phyloP scores from a whole-genome alignment of 2,113 vertebrate genomes.

The Salvator merianae region DNA sequence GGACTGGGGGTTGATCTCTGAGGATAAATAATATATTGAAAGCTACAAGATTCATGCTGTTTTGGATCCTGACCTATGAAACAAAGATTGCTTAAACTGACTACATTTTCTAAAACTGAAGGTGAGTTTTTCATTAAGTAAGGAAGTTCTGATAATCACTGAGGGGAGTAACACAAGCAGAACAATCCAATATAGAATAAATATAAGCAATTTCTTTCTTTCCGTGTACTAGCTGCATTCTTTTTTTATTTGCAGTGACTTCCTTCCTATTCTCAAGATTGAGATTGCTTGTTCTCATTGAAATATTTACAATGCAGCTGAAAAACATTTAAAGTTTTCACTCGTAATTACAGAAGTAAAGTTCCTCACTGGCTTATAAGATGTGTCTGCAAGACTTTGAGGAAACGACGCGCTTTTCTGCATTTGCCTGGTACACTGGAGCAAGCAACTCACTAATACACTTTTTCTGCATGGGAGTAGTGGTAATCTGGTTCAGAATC shows the following conservation, averaged over 20 bases:
- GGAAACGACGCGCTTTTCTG: no score
- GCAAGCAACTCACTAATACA: no score
- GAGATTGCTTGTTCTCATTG: not conserved
- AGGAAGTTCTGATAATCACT: not conserved
- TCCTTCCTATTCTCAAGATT: slow-evolving; percentile 4
- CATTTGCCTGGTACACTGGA: no score
- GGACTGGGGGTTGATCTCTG: not conserved
- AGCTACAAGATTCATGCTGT: not conserved
- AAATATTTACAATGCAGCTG: not conserved
- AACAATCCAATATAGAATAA: not conserved
- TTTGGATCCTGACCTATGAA: not conserved
- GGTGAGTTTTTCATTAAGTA: not conserved
- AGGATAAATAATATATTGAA: not conserved
- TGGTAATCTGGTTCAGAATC: no score
- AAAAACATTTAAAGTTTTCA: not conserved
- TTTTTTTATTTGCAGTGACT: slow-evolving; percentile 14
- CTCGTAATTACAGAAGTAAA: slow-evolving; percentile 6
- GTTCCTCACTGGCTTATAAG: not conserved
- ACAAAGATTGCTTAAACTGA: not conserved
- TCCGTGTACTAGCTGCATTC: not conserved
- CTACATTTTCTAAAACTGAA: not conserved
- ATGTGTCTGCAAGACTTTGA: not conserved
- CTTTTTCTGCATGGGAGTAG: no score
- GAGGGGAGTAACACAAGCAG: not conserved
- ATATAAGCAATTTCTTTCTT: not conserved